Evolutionary conservation across 2,888 invertebrate species (phyloP), one percentile per base, ranked within the genome.

Genomic region (Ochropleura plecta): DNA sequence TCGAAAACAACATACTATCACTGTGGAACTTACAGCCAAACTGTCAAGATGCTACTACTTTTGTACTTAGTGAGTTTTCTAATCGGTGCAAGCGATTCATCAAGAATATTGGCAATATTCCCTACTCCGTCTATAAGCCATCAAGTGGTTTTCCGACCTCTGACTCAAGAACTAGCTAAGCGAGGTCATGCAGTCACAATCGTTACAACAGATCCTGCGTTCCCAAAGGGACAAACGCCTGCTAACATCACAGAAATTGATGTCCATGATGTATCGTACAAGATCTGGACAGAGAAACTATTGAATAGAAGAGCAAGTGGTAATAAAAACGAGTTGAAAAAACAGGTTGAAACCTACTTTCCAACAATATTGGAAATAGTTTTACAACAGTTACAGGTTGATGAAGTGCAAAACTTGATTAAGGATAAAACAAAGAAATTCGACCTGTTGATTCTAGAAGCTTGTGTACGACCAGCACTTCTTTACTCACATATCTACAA

Each of bases 121-220:
- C 91, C 95, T 0, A 82, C 86, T 3, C 92, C 95, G 0, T 93
- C 95, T 0, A 88, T 94, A 30, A 96, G 95, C 70, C 96, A 96
- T 70, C 95, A 95, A 85, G 85, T 94, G 0, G 92, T 92, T 0
- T 95, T 91, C 72, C 89, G 92, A 59, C 88, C 91, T 0, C 68
- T 96, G 0, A 91, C 92, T 6, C 86, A 90, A 30, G 94, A 93
- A 59, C 82, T 97, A 59, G 91, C 91, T 0, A 90, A 85, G 57
- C 88, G 93, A 20, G 96, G 95, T 1, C 96, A 97, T 76, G 90
- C 96, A 60, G 76, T 97, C 0, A 88, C 92, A 0, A 87, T 95
- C 0, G 78, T 95, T 0, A 95, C 96, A 0, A 73, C 96, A 3
- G 83, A 95, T 73, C 95, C 95, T 1, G 88, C 79, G 0, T 92